Percentiles rank a stretch among this genome's conserved stretches.
phyloP scores from a whole-genome alignment of 2,888 invertebrate genomes.

The Cancer borealis region DNA sequence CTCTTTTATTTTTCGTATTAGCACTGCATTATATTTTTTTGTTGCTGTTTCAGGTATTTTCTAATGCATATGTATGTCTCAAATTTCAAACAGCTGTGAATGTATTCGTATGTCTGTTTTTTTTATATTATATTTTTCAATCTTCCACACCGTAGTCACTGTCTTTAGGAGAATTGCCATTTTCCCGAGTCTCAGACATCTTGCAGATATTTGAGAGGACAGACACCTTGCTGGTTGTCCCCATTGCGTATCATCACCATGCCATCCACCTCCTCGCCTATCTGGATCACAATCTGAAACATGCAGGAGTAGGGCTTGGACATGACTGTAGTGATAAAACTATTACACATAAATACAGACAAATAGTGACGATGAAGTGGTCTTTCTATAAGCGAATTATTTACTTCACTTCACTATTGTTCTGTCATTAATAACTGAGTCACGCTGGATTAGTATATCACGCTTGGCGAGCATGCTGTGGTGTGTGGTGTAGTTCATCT shows the following conservation, averaged over 20 bases:
- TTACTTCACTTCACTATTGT: no score
- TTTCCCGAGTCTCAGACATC: conserved; percentile 87
- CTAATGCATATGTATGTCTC: background rate
- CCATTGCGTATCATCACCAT: conserved; percentile 96
- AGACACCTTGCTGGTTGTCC: conserved; percentile 94
- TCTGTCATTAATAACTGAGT: no score
- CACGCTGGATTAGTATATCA: no score
- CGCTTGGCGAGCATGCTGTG: no score
- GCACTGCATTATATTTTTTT: background rate
- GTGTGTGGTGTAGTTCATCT: no score
- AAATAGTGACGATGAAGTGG: no score
- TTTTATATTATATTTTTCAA: background rate
- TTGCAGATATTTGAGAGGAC: conserved; percentile 95
- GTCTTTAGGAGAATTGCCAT: conserved; percentile 30
- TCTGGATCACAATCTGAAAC: conserved; percentile 90
- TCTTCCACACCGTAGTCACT: conserved; percentile 44
- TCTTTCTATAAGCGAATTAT: no score
- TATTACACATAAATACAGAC: no score
- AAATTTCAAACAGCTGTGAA: background rate
- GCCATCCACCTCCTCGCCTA: conserved; percentile 94
- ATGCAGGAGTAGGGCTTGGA: background rate
- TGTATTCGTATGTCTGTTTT: background rate
- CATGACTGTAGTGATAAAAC: background rate
- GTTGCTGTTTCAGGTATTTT: background rate
- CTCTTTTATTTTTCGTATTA: background rate